These are phyloP conservation scores for Ceyx erithaca DNA, from an alignment of 2,797 vertebrate genomes.

Conservation along the genomic window DNA sequence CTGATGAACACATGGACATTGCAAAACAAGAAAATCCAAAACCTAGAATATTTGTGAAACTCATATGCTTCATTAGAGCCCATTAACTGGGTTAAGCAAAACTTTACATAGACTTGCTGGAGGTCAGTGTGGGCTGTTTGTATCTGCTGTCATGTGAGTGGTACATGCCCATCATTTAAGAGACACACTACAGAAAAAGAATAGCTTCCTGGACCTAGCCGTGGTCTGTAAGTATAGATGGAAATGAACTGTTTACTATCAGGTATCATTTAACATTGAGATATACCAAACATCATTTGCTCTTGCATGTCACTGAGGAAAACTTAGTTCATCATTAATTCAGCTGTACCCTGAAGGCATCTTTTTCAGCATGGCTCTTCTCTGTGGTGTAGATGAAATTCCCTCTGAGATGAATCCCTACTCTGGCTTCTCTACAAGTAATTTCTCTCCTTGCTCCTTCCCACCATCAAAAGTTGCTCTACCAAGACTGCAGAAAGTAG, in stretches of 20 bases:
- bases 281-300: neutral
- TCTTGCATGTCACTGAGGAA: neutral
- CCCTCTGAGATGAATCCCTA: neutral
- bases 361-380: neutral
- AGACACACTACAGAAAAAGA: neutral
- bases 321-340: neutral
- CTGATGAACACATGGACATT: neutral
- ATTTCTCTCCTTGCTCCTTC: neutral
- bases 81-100: neutral
- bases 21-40: neutral
- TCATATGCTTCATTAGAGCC: neutral
- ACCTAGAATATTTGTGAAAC: neutral
- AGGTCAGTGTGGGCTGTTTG: neutral
- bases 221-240: neutral
- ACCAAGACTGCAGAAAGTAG: neutral
- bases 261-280: neutral
- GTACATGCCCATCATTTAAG: fast-evolving
- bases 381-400: neutral
- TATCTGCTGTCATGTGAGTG: fast-evolving
- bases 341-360: neutral
- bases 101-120: neutral
- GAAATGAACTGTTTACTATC: neutral
- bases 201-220: neutral
- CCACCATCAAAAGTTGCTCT: neutral
- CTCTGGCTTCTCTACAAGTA: neutral